A percentile compares a stretch with the other conserved stretches of the same genome.
phyloP scores from a whole-genome alignment of 2,888 invertebrate species.

The Cerceris rybyensis region DNA sequence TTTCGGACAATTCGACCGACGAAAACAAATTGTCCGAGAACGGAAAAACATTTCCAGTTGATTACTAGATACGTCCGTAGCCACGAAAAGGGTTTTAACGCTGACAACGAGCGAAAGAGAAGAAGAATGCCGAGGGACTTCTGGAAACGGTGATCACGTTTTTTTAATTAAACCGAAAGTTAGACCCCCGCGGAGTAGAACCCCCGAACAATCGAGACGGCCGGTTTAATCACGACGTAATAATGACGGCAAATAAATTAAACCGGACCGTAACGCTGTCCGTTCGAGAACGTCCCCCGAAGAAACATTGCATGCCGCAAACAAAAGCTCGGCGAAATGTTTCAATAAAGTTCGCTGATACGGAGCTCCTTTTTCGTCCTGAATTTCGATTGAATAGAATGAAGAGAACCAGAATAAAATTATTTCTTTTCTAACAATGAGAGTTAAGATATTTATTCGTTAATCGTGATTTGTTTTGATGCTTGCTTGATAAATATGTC shows the following conservation, averaged over 20 bases:
- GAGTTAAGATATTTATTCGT: no score
- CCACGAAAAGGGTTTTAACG: constrained; percentile 48
- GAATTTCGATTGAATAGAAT: constrained; percentile 19
- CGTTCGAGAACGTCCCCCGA: constrained; percentile 49
- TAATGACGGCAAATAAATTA: constrained; percentile 73
- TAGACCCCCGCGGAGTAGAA: constrained; percentile 46
- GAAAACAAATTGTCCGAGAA: constrained; percentile 51
- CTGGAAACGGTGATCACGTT: constrained; percentile 66
- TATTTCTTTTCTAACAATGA: neutral
- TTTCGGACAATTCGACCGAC: constrained; percentile 34
- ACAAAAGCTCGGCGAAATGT: constrained; percentile 53
- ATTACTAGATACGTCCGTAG: constrained; percentile 59
- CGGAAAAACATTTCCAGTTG: constrained; percentile 58
- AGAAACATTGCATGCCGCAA: constrained; percentile 60
- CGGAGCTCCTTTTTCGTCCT: neutral
- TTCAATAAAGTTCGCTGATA: constrained; percentile 54
- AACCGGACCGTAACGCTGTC: constrained; percentile 63
- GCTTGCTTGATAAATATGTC: no score
- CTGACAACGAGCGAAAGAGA: constrained; percentile 1
- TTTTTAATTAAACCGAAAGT: constrained; percentile 73
- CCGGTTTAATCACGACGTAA: constrained; percentile 70
- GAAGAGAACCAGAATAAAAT: constrained; percentile 1
- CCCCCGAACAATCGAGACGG: constrained; percentile 53
- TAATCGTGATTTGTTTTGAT: no score
- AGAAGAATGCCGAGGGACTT: constrained; percentile 45